A percentile compares a stretch with the other conserved stretches of the same genome.
Conservation (phyloP, 2,888 invertebrate genomes). For the Plebejus anna region DNA sequence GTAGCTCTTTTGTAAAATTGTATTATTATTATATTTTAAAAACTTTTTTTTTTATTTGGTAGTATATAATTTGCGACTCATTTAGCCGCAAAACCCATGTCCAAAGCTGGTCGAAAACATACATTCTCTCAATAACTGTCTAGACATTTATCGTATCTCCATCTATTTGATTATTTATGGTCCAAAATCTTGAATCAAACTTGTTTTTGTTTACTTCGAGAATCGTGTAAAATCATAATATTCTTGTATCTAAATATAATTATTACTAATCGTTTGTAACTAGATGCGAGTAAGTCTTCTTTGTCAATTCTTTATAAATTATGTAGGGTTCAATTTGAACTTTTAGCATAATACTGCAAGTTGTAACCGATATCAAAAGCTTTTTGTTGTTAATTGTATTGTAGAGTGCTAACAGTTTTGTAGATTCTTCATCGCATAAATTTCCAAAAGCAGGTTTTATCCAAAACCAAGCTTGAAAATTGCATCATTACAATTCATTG, state of each 20-base stretch:
- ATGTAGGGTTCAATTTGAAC: not conserved
- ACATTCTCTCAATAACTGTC: constrained; percentile 12
- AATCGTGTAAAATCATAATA: constrained; percentile 5
- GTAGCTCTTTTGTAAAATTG: not conserved
- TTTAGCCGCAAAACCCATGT: constrained; percentile 7
- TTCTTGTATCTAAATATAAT: constrained; percentile 17
- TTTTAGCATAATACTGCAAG: not conserved
- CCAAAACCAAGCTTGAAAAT: too few species aligned
- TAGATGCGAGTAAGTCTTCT: not conserved
- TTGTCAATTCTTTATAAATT: not conserved
- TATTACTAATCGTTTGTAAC: not conserved
- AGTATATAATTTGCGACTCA: not conserved
- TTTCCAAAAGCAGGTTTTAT: not conserved
- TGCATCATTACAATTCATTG: not conserved
- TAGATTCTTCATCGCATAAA: not conserved
- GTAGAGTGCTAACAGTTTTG: not conserved
- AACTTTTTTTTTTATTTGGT: not conserved
- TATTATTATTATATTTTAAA: not conserved
- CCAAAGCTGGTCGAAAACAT: constrained; percentile 10
- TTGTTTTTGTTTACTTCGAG: constrained; percentile 19
- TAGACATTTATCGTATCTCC: constrained; percentile 19
- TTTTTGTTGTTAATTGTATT: not conserved
- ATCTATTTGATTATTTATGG: constrained; percentile 17
- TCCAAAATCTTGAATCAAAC: constrained; percentile 17
- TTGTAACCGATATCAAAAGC: not conserved